Evolutionary conservation across 1,140 invertebrate species (phyloP), one percentile per base, ranked within the genome.

Genomic region (Penaeus vannamei): DNA sequence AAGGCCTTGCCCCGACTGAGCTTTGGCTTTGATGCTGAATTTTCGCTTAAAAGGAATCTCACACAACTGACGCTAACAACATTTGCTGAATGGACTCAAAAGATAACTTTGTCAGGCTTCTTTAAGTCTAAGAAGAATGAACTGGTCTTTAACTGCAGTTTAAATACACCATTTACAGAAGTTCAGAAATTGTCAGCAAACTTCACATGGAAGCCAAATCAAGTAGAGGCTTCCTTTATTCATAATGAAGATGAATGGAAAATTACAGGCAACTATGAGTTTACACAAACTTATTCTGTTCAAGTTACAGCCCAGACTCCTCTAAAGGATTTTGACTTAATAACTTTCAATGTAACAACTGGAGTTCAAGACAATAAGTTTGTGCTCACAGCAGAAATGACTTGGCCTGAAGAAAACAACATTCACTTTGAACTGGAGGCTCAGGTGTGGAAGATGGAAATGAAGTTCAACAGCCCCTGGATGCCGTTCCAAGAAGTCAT

Each of bases 41-140:
- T 84, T n/a, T 36, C 42, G 10, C 7, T 36, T 1, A 60, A 61
- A 12, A 84, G 36, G 23, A 53, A 32, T n/a, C 61, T 53, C 86
- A 26, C 64, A 64, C 64, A 84, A 17, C 46, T 89, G 8, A 84
- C 59, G 29, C 53, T 77, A 36, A 84, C 87, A 36, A 60, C 32
- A 29, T 89, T 53, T 79, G 60, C 85, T 22, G 87, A 89, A 12
- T 89, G 87, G 87, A 66, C 60, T 62, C 53, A 89, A 59, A 32
- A 29, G 53, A 84, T 89, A 12, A 77, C 72, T 22, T 22, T 89
- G 22, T 64, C 59, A 32, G 87, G 87, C 3, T 62, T 77, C 22
- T 84, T 66, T 61, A 84, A 84, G 46, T 20, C n/a, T 5, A 72
- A 61, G 5, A 77, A 84, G 32, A 61, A 53, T 32, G 36, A 76